Conservation (phyloP, 2,113 vertebrate genomes). For the Boulengeromyrus knoepffleri region DNA sequence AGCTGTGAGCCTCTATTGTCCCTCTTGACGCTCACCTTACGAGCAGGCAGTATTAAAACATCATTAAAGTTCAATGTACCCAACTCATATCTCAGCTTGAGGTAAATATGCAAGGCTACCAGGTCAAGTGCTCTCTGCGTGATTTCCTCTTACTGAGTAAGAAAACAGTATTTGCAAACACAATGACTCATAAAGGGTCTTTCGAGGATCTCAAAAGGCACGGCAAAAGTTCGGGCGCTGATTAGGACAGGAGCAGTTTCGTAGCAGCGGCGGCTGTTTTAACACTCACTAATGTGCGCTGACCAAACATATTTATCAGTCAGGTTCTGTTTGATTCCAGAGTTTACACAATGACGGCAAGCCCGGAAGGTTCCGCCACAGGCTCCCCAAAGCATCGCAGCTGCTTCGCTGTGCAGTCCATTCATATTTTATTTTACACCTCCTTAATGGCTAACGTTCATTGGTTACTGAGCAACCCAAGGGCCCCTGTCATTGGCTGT, state of each 20-base stretch:
- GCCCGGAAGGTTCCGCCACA: background rate
- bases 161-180: background rate
- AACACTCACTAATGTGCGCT: background rate
- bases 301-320: slow-evolving; percentile 11
- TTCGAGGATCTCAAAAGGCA: background rate
- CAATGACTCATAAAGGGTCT: background rate
- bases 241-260: background rate
- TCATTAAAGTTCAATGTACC: background rate
- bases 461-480: slow-evolving; percentile 39
- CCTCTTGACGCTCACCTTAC: background rate
- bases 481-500: slow-evolving; percentile 31
- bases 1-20: background rate
- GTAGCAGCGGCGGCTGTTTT: background rate
- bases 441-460: slow-evolving; percentile 25
- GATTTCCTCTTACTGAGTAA: background rate
- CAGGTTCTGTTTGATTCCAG: background rate
- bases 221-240: background rate
- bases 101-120: background rate
- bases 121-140: background rate
- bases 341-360: background rate
- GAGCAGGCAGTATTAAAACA: background rate
- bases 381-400: background rate
- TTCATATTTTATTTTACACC: slow-evolving; percentile 23
- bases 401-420: slow-evolving; percentile 18
- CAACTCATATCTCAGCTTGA: background rate